phyloP scores from a whole-genome alignment of 1,140 invertebrate species.

The Drosophila yakuba region DNA sequence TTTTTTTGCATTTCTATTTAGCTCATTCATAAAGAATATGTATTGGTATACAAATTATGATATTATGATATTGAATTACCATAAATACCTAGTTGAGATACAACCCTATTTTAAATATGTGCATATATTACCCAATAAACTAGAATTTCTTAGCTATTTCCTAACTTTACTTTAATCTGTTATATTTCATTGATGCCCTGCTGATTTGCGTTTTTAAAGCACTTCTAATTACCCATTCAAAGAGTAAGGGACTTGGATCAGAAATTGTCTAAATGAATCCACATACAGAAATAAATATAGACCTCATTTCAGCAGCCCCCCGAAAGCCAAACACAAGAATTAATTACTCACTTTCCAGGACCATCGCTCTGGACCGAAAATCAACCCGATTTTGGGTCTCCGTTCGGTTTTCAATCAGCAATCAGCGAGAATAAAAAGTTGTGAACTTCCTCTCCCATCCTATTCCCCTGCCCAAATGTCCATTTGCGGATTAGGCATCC shows the following conservation, averaged over 20 bases:
- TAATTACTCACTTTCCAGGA: constrained; percentile 42
- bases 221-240: constrained; percentile 11
- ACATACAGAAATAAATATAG: constrained; percentile 38
- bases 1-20: neutral
- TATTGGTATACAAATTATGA: no score
- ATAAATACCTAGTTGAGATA: no score
- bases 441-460: constrained; percentile 17
- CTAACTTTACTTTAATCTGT: no score
- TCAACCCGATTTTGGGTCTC: constrained; percentile 22
- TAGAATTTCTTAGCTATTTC: no score
- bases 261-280: constrained; percentile 15
- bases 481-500: constrained; percentile 78
- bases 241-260: constrained; percentile 5
- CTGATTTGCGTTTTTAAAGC: neutral
- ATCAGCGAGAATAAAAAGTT: constrained; percentile 46
- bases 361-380: constrained; percentile 22
- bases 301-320: constrained; percentile 6
- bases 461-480: constrained; percentile 63
- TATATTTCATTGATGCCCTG: neutral
- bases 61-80: no score
- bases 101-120: no score
- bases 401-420: constrained; percentile 41
- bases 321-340: constrained; percentile 44
- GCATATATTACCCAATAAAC: no score
- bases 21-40: no score